A percentile compares a stretch with the other conserved stretches of the same genome.
Conservation (phyloP, 2,888 invertebrate genomes). For the Melinaea menophilus region DNA sequence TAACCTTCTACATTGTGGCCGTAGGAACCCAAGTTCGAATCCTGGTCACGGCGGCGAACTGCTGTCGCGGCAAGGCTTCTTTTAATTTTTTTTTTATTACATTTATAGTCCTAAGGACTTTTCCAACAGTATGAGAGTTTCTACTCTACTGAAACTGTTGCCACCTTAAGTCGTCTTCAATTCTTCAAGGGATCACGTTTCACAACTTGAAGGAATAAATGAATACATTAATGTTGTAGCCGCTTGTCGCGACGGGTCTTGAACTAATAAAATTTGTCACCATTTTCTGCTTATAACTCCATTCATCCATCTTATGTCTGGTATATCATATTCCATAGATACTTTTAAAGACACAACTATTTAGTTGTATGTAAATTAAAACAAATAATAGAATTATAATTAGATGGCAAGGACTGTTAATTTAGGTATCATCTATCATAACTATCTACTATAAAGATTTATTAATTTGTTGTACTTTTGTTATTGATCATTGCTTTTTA, state of each 20-base stretch:
- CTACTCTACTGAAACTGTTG: neutral
- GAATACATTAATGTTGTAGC: conserved; percentile 7
- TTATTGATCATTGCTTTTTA: no score
- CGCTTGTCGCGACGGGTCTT: conserved; percentile 17
- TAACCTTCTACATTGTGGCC: conserved; percentile 88
- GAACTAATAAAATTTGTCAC: conserved; percentile 19
- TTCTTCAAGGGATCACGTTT: neutral
- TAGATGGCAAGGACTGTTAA: no score
- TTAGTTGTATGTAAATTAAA: no score
- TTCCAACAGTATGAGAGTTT: no score
- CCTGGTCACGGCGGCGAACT: conserved; percentile 70
- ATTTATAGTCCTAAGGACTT: no score
- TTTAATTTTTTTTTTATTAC: neutral
- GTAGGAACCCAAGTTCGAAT: conserved; percentile 88
- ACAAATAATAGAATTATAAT: no score
- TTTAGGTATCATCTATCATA: no score
- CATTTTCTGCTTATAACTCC: conserved; percentile 5
- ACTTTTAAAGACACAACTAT: no score
- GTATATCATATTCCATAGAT: no score
- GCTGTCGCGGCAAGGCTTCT: conserved; percentile 26
- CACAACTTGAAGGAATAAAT: conserved; percentile 7
- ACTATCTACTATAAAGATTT: no score
- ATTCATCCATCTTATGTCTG: neutral
- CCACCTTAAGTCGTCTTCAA: neutral
- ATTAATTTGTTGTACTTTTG: no score